phyloP scores from a whole-genome alignment of 2,888 invertebrate species.

The Tethea ocularis region DNA sequence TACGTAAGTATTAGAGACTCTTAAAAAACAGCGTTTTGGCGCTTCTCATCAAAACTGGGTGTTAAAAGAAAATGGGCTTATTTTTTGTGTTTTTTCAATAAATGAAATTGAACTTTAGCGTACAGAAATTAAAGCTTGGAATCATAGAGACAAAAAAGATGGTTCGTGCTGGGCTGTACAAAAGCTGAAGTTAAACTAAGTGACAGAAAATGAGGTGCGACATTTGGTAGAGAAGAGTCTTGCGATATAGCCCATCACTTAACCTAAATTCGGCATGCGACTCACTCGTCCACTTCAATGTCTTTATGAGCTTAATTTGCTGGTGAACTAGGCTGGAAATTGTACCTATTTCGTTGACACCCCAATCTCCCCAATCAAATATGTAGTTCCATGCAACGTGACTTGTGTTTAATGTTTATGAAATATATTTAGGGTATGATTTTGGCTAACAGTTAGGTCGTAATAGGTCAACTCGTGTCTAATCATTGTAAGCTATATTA shows the following conservation, averaged over 20 bases:
- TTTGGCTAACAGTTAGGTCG: too few relatives aligned
- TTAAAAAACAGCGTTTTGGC: slow-evolving; percentile 61
- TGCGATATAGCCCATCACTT: slow-evolving; percentile 63
- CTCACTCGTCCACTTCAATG: slow-evolving; percentile 47
- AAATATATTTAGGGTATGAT: too few relatives aligned
- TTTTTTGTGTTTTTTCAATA: slow-evolving; percentile 14
- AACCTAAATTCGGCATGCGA: slow-evolving; percentile 63
- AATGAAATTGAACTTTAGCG: slow-evolving; percentile 24
- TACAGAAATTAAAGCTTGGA: slow-evolving; percentile 27
- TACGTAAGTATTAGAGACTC: slow-evolving; percentile 61
- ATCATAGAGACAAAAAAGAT: slow-evolving; percentile 26
- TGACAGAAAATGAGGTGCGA: slow-evolving; percentile 73
- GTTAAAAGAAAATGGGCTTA: slow-evolving; percentile 48
- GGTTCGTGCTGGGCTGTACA: slow-evolving; percentile 37
- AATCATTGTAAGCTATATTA: too few relatives aligned
- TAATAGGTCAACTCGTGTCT: too few relatives aligned
- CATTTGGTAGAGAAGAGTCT: slow-evolving; percentile 57
- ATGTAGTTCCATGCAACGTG: background rate
- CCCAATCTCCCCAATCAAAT: too few relatives aligned
- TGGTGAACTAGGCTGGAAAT: slow-evolving; percentile 27
- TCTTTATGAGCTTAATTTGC: slow-evolving; percentile 44
- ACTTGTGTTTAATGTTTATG: background rate
- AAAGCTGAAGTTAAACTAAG: slow-evolving; percentile 49
- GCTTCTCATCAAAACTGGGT: slow-evolving; percentile 62
- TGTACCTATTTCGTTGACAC: slow-evolving; percentile 21